Percentiles rank a stretch among this genome's conserved stretches.
Conservation (phyloP, 2,797 vertebrate species). For the Crax fasciolata region DNA sequence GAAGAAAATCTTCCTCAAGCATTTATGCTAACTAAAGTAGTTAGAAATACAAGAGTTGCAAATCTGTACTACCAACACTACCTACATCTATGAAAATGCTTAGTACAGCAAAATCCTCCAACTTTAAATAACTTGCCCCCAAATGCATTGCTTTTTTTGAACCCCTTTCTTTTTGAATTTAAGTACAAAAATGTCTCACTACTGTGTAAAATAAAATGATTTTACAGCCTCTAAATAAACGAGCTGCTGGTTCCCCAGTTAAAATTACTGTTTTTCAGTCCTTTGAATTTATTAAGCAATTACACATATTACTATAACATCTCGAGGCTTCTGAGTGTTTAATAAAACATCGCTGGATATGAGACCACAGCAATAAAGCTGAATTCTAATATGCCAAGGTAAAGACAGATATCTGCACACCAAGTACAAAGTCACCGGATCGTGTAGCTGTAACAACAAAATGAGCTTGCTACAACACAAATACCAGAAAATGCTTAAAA, state of each 20-base stretch:
- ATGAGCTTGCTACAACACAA: not conserved
- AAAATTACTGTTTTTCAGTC: not conserved
- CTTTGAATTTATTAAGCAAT: not conserved
- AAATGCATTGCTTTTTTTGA: not conserved
- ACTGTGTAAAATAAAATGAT: not conserved
- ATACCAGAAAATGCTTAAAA: conserved; percentile 3
- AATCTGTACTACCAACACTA: not conserved
- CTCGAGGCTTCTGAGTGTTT: not conserved
- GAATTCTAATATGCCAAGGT: not conserved
- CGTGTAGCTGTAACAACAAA: not conserved
- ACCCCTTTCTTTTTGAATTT: fast-evolving
- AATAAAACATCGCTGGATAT: not conserved
- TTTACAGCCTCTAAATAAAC: not conserved
- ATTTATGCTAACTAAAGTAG: not conserved
- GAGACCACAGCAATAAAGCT: not conserved
- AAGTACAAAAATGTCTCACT: not conserved
- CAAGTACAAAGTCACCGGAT: not conserved
- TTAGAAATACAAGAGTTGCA: not conserved
- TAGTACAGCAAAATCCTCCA: not conserved
- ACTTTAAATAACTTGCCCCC: not conserved
- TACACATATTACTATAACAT: not conserved
- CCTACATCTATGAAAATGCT: not conserved
- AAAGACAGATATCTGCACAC: not conserved
- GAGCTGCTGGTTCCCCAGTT: not conserved
- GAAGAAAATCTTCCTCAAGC: not conserved